phyloP scores from a whole-genome alignment of 64 coral and sea anemone genomes.

The Actinia equina region DNA sequence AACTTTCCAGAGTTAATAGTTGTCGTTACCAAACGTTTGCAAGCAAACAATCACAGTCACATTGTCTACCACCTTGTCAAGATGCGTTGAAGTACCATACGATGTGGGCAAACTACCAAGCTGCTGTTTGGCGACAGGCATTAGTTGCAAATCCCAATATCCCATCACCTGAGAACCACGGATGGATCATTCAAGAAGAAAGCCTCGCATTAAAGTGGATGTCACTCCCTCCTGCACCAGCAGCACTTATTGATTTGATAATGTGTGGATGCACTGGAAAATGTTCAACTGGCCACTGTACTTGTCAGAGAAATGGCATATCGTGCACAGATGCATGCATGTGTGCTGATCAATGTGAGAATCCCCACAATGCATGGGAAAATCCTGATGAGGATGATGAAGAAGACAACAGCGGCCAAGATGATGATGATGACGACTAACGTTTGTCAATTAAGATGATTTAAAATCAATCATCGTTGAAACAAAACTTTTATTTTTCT shows the following conservation, averaged over 20 bases:
- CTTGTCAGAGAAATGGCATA: conserved; percentile 46
- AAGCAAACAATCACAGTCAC: conserved; percentile 45
- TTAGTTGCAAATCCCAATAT: conserved; percentile 39
- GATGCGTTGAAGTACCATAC: conserved; percentile 51
- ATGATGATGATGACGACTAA: neutral
- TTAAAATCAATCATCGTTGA: too few relatives aligned
- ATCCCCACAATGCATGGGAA: neutral
- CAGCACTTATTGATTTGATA: conserved; percentile 44
- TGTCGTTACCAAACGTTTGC: conserved; percentile 54
- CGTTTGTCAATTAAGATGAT: too few relatives aligned
- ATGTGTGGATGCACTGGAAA: conserved; percentile 39
- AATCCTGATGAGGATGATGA: neutral
- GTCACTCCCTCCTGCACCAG: conserved; percentile 52
- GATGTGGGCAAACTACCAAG: conserved; percentile 35
- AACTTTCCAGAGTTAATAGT: conserved; percentile 18
- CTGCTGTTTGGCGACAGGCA: conserved; percentile 48
- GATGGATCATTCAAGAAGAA: conserved; percentile 49
- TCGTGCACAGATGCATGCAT: conserved; percentile 52
- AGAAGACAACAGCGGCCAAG: neutral
- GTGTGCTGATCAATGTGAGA: neutral
- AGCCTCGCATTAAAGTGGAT: conserved; percentile 35
- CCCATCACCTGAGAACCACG: conserved; percentile 38
- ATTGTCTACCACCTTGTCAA: conserved; percentile 46
- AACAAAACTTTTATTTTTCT: too few relatives aligned
- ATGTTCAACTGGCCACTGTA: conserved; percentile 33